Base-by-base conservation (phyloP, 2,113 vertebrate species). In the Drymodes brunneopygia region DNA sequence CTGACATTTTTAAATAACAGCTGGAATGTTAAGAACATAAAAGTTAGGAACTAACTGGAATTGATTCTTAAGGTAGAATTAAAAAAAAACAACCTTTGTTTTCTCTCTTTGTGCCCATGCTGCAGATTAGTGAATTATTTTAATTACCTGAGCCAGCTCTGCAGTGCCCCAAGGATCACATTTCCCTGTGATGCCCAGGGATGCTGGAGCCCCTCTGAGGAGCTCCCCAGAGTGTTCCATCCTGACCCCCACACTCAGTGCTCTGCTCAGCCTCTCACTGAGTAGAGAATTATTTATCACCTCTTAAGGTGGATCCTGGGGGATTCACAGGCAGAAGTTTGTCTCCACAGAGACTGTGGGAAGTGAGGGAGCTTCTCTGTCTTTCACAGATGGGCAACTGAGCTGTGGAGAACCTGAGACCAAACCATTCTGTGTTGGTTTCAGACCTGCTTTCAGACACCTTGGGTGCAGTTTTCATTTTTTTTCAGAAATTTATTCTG, bases 81-180 rank as follows among this genome's bases (percentile, higher is more conserved):
- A 72, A 73, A 51, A 56, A 56, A n/a, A 56, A 73, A 4, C 20
- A 58, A 11, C 31, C 9, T 62, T 54, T 83, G 7, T 53, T 87
- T 75, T 23, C 7, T 75, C 29, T 65, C 70, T 44, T 79, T 84
- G 31, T 79, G 31, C 23, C 25, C 54, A 31, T 23, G 40, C 31
- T 48, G 48, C 48, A 42, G 56, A 24, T 48, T 29, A 61, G 7
- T 36, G 66, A 90, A 53, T 8, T 22, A 44, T 33, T 47, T 27
- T 31, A n/a, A 14, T 80, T 69, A 13, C 14, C 12, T 40, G 36
- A 65, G 42, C 12, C 1, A 11, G 24, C 1, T 1, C 71, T 62
- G 56, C 38, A 7, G n/a, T 81, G 38, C 44, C 51, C 16, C 0
- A 0, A 70, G 67, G 38, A 61, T 33, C 73, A 23, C 2, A 0